These are phyloP conservation scores for Scomber japonicus DNA, from an alignment of 2,113 vertebrate genomes.

Conservation along the genomic window DNA sequence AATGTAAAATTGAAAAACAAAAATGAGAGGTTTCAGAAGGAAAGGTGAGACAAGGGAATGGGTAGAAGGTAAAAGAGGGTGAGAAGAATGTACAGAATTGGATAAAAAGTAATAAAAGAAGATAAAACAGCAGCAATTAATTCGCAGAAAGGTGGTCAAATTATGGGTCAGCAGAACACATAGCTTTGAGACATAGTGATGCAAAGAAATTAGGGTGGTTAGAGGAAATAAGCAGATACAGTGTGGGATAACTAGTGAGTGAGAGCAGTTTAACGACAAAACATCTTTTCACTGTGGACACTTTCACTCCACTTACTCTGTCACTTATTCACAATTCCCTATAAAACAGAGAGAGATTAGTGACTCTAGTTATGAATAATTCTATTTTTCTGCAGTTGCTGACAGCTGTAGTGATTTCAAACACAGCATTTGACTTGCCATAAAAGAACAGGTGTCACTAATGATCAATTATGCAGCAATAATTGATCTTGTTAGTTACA, in stretches of 20 bases:
- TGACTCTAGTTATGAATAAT: no score
- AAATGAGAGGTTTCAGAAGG: slow-evolving; percentile 22
- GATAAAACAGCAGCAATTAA: not conserved
- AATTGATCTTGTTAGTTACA: not conserved
- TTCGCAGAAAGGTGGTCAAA: not conserved
- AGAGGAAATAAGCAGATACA: not conserved
- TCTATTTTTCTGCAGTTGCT: no score
- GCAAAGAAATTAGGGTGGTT: not conserved
- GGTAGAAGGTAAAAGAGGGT: slow-evolving; percentile 20
- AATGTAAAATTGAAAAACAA: slow-evolving; percentile 1
- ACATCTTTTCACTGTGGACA: slow-evolving; percentile 15
- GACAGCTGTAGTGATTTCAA: not conserved
- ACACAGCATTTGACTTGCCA: not conserved
- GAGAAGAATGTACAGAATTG: slow-evolving; percentile 26
- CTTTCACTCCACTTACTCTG: not conserved
- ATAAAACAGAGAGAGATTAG: no score
- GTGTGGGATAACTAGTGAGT: not conserved
- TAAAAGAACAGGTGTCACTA: slow-evolving; percentile 7
- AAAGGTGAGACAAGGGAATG: slow-evolving; percentile 37
- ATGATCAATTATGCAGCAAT: not conserved
- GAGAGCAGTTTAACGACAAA: not conserved
- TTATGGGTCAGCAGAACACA: not conserved
- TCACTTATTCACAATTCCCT: no score
- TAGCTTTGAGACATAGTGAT: not conserved
- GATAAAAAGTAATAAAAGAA: slow-evolving; percentile 2